Conservation (phyloP, 1,140 invertebrate genomes). For the Spodoptera litura region DNA sequence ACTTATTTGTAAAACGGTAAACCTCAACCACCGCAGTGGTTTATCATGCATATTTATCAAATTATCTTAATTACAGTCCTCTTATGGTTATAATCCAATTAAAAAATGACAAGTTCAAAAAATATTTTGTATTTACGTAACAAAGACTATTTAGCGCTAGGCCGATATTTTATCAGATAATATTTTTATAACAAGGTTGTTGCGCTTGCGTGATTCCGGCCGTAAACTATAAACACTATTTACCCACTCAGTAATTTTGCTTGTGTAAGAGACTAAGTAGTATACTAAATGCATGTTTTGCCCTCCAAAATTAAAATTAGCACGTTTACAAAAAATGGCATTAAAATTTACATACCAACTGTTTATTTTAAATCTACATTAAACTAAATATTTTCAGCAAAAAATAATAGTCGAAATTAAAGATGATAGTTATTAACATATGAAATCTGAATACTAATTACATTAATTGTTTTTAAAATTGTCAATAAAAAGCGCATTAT, state of each 20-base stretch:
- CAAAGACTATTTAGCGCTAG: conserved; percentile 23
- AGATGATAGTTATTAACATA: too few species aligned
- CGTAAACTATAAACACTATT: conserved; percentile 46
- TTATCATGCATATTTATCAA: conserved; percentile 15
- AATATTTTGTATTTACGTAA: conserved; percentile 3
- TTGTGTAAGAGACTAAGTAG: conserved; percentile 16
- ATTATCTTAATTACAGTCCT: conserved; percentile 2
- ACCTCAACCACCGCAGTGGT: background rate
- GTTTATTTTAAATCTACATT: too few species aligned
- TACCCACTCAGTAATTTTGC: conserved; percentile 24
- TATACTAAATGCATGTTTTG: background rate
- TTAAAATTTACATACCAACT: too few species aligned
- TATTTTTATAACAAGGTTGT: conserved; percentile 48
- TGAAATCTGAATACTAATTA: too few species aligned
- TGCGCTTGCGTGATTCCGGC: conserved; percentile 50
- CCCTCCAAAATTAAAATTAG: conserved; percentile 22
- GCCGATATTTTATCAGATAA: conserved; percentile 42
- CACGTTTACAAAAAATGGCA: background rate
- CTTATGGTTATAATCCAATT: background rate
- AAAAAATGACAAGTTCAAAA: conserved; percentile 26
- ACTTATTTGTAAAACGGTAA: background rate
- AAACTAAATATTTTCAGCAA: too few species aligned
- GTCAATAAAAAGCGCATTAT: too few species aligned
- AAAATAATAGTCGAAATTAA: too few species aligned
- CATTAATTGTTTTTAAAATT: too few species aligned